These are phyloP conservation scores for Rhipidura dahli DNA, from an alignment of 2,113 vertebrate genomes.

Conservation along the genomic window DNA sequence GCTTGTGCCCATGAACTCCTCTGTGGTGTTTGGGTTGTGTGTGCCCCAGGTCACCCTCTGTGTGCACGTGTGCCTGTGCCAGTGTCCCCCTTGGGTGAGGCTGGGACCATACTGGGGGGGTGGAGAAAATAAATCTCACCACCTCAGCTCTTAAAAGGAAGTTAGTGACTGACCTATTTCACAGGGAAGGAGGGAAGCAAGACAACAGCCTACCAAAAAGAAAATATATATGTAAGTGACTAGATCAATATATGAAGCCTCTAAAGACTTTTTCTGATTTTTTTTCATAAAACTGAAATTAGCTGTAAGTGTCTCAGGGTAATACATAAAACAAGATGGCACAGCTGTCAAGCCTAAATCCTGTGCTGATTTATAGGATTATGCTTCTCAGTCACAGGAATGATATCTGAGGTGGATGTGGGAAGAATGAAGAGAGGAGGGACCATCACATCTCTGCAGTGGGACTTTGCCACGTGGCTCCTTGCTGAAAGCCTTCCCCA, in stretches of 20 bases:
- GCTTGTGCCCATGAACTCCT: neutral
- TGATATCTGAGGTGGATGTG: neutral
- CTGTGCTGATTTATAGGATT: neutral
- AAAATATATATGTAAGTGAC: neutral
- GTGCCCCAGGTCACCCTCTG: neutral
- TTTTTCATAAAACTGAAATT: conserved; percentile 44
- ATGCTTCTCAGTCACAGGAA: neutral
- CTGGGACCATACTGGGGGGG: neutral
- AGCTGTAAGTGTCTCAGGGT: neutral
- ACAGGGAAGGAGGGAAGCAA: neutral
- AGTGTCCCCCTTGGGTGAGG: neutral
- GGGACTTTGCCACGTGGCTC: neutral
- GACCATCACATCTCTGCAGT: neutral
- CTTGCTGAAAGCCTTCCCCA: neutral
- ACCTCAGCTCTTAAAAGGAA: neutral
- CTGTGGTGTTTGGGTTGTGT: neutral
- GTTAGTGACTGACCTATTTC: neutral
- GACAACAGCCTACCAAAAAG: neutral
- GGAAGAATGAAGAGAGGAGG: neutral
- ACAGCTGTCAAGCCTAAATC: neutral
- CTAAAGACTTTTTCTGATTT: neutral
- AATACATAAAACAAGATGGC: conserved; percentile 13
- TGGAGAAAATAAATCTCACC: neutral
- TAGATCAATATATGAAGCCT: neutral
- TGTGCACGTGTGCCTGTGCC: rapidly evolving